A percentile compares a stretch with the other conserved stretches of the same genome.
phyloP scores from a whole-genome alignment of 2,113 vertebrate genomes.

The Sardina pilchardus region DNA sequence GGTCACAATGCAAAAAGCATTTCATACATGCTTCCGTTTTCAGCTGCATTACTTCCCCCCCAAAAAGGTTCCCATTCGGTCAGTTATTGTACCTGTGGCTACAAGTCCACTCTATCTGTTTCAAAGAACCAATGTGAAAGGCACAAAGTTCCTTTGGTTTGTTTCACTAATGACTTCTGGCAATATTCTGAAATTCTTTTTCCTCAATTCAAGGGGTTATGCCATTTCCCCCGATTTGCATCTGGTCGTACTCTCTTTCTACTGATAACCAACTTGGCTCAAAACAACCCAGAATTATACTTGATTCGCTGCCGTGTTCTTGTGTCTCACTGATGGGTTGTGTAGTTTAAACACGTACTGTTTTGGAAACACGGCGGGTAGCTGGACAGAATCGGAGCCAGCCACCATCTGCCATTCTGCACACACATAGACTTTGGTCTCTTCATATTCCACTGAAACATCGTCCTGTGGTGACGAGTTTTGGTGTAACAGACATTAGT shows the following conservation, averaged over 20 bases:
- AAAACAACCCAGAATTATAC: neutral
- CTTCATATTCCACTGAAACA: neutral
- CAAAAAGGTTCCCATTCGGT: neutral
- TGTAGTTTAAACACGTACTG: neutral
- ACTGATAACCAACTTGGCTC: neutral
- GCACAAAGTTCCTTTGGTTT: slow-evolving; percentile 15
- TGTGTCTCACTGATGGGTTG: neutral
- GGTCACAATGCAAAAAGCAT: neutral
- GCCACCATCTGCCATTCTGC: neutral
- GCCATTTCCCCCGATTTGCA: neutral
- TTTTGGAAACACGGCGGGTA: neutral
- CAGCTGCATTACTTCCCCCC: neutral
- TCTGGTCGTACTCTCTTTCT: neutral
- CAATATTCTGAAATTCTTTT: neutral
- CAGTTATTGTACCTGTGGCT: neutral
- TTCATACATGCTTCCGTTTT: neutral
- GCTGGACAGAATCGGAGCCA: neutral
- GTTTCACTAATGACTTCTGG: slow-evolving; percentile 2
- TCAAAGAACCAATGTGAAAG: slow-evolving; percentile 18
- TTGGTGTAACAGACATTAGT: neutral
- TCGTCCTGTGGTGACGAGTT: neutral
- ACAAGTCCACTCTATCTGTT: neutral
- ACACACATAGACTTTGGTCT: neutral
- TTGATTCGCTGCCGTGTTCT: neutral
- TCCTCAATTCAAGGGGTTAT: neutral